These are phyloP conservation scores for Oscheius sp. DNA, from an alignment of 2,888 invertebrate species.

Conservation along the genomic window DNA sequence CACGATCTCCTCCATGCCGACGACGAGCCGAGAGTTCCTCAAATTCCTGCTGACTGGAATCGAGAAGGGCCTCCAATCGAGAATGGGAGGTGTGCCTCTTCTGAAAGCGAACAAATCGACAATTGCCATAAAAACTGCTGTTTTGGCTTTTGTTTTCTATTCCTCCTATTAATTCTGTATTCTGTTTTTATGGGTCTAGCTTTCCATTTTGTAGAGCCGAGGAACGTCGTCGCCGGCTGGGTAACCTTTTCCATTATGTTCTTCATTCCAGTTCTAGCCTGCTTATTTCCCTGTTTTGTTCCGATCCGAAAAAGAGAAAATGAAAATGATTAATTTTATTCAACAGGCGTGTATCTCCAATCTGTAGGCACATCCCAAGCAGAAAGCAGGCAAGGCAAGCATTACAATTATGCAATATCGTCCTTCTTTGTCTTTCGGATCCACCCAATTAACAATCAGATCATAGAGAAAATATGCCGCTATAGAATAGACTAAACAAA, in stretches of 20 bases:
- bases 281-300: neutral
- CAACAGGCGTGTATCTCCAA: too few relatives aligned
- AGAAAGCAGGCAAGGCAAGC: too few relatives aligned
- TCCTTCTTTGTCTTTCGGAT: too few relatives aligned
- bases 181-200: neutral
- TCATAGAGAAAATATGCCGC: too few relatives aligned
- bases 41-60: conserved; percentile 3
- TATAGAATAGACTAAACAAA: too few relatives aligned
- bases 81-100: neutral
- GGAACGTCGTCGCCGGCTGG: neutral
- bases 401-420: too few relatives aligned
- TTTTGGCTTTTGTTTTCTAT: neutral
- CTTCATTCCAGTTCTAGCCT: neutral
- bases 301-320: neutral
- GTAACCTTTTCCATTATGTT: conserved; percentile 1
- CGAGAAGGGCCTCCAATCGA: neutral
- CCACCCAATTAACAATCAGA: too few relatives aligned
- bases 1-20: conserved; percentile 15
- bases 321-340: conserved; percentile 15
- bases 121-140: neutral
- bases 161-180: neutral
- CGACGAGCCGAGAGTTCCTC: neutral
- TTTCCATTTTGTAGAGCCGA: conserved; percentile 5
- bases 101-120: neutral
- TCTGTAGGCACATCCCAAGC: too few relatives aligned